Conservation (phyloP, 2,113 vertebrate genomes). For the Cyprinodon variegatus region DNA sequence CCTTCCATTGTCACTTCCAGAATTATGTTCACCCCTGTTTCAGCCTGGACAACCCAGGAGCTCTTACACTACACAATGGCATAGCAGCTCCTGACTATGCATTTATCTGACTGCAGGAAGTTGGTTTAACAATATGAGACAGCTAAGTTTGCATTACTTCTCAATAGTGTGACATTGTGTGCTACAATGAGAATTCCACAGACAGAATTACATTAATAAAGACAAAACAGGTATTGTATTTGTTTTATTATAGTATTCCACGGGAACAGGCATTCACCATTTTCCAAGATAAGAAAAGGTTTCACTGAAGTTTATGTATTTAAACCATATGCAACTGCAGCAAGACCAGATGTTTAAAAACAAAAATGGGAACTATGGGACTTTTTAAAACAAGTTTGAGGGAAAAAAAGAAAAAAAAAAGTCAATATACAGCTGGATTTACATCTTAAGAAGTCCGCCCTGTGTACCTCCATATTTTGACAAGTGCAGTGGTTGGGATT, state of each 20-base stretch:
- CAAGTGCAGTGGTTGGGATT: background rate
- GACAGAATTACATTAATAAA: background rate
- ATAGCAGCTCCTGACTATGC: slow-evolving; percentile 73
- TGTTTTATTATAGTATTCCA: slow-evolving; percentile 81
- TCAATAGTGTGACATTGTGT: background rate
- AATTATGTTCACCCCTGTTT: slow-evolving; percentile 90
- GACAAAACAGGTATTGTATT: slow-evolving; percentile 39
- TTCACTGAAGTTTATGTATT: slow-evolving; percentile 66
- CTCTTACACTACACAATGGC: slow-evolving; percentile 81
- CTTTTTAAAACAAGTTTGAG: slow-evolving; percentile 35
- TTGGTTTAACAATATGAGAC: background rate
- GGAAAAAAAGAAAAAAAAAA: slow-evolving; percentile 23
- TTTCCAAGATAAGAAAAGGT: slow-evolving; percentile 79
- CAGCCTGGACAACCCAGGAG: slow-evolving; percentile 87
- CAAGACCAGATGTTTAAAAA: slow-evolving; percentile 33
- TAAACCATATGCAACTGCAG: slow-evolving; percentile 59
- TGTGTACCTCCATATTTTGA: slow-evolving; percentile 24
- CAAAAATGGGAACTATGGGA: slow-evolving; percentile 2
- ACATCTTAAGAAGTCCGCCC: slow-evolving; percentile 49
- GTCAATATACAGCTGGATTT: slow-evolving; percentile 30
- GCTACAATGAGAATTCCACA: background rate
- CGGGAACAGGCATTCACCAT: slow-evolving; percentile 81
- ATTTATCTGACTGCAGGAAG: slow-evolving; percentile 34
- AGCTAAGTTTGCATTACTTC: background rate
- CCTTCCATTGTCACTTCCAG: slow-evolving; percentile 82